A percentile compares a stretch with the other conserved stretches of the same genome.
These are phyloP conservation scores for Scaptomyza hsui DNA, from an alignment of 1,140 invertebrate genomes.

Conservation along the genomic window DNA sequence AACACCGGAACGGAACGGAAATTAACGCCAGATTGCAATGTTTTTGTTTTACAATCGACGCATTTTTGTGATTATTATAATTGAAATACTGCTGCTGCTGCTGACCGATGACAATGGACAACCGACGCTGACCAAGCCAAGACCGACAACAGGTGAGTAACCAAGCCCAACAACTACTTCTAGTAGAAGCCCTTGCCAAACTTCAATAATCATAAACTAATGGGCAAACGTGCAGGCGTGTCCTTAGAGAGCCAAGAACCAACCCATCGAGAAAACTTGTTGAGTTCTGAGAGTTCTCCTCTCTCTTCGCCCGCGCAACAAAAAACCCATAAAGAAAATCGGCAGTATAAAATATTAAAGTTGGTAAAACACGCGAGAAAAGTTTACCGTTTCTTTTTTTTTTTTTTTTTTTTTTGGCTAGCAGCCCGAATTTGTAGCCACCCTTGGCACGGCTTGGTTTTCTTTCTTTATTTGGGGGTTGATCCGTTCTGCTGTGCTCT, in stretches of 20 bases:
- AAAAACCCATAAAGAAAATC: conserved; percentile 76
- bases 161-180: background rate
- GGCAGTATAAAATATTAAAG: conserved; percentile 79
- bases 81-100: conserved; percentile 75
- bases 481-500: conserved; percentile 32
- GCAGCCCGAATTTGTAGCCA: conserved; percentile 26
- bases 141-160: conserved; percentile 74
- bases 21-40: conserved; percentile 69
- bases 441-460: conserved; percentile 15
- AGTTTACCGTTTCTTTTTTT: conserved; percentile 29
- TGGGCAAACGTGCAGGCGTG: conserved; percentile 64
- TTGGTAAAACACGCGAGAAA: conserved; percentile 79
- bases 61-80: conserved; percentile 67
- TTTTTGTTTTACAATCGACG: conserved; percentile 78
- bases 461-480: conserved; percentile 48
- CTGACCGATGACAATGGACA: conserved; percentile 70
- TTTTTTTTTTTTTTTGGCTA: conserved; percentile 45
- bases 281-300: conserved; percentile 50
- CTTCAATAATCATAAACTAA: conserved; percentile 79
- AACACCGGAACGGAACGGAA: conserved; percentile 34
- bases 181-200: conserved; percentile 45
- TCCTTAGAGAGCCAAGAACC: conserved; percentile 46
- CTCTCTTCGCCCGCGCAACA: background rate
- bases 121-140: conserved; percentile 67
- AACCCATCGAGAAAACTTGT: conserved; percentile 51